Evolutionary conservation across 2,888 invertebrate genomes (phyloP).

Genomic region (Tipula lateralis): DNA sequence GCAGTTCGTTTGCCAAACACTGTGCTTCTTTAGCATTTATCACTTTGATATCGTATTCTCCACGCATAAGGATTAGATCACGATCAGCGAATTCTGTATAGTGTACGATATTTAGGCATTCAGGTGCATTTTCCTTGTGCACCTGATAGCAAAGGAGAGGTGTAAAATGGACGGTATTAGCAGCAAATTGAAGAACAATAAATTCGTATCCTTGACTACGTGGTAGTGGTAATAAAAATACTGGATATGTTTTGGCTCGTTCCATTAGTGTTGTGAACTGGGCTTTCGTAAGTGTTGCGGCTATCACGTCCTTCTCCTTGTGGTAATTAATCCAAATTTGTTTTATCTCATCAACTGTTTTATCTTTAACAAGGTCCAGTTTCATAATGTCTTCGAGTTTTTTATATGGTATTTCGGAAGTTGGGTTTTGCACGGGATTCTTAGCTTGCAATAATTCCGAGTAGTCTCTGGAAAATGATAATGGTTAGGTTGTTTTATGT

Average conservation of each 20-base stretch:
- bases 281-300: conserved; percentile 62
- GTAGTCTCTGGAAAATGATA: conserved; percentile 51
- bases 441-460: conserved; percentile 64
- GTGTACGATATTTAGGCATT: conserved; percentile 74
- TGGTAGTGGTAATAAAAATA: conserved; percentile 76
- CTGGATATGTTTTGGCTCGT: conserved; percentile 57
- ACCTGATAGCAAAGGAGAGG: conserved; percentile 80
- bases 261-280: conserved; percentile 57
- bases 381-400: conserved; percentile 69
- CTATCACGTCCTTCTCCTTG: conserved; percentile 68
- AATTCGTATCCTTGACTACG: conserved; percentile 82
- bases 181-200: conserved; percentile 69
- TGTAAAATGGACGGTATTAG: conserved; percentile 74
- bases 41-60: conserved; percentile 77
- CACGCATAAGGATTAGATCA: conserved; percentile 75
- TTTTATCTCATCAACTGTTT: conserved; percentile 65
- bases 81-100: conserved; percentile 71
- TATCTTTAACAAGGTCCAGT: conserved; percentile 66
- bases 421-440: conserved; percentile 42
- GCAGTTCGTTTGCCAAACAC: conserved; percentile 78
- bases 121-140: conserved; percentile 84
- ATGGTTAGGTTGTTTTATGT: not conserved
- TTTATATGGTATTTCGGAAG: conserved; percentile 49
- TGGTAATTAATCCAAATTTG: conserved; percentile 79
- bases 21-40: conserved; percentile 74